phyloP scores from a whole-genome alignment of 2,888 invertebrate genomes.

The Drosophila mettleri region DNA sequence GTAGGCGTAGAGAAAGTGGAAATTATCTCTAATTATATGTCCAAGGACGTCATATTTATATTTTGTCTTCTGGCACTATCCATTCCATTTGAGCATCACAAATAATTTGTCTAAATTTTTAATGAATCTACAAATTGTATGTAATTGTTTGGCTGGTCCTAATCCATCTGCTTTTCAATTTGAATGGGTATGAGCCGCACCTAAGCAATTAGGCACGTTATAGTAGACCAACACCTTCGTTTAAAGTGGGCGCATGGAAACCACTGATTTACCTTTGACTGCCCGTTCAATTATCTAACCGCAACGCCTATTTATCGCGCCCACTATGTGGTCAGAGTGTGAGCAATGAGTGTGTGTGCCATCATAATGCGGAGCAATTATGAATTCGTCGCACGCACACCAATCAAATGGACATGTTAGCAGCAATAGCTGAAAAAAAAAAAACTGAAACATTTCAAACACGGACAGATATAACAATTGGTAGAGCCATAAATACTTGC shows the following conservation, averaged over 20 bases:
- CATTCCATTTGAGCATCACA: background rate
- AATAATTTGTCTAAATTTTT: background rate
- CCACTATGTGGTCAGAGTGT: constrained; percentile 17
- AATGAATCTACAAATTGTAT: background rate
- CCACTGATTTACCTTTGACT: constrained; percentile 31
- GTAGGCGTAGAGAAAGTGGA: background rate
- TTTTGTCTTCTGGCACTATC: background rate
- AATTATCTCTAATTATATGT: background rate
- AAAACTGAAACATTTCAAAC: constrained; percentile 1
- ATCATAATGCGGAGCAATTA: constrained; percentile 46
- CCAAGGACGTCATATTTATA: background rate
- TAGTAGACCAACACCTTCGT: constrained; percentile 1
- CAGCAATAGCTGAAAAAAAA: constrained; percentile 29
- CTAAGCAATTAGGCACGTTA: constrained; percentile 13
- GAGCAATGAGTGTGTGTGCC: background rate
- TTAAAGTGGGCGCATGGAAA: background rate
- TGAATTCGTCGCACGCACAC: constrained; percentile 54
- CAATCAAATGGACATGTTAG: constrained; percentile 68
- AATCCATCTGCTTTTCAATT: constrained; percentile 8
- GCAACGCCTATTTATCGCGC: constrained; percentile 38
- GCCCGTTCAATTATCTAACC: constrained; percentile 37
- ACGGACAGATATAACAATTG: constrained; percentile 44
- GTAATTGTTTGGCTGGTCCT: background rate
- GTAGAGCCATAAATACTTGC: constrained; percentile 62
- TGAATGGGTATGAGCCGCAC: constrained; percentile 2